Percentiles rank a stretch among this genome's conserved stretches.
Conservation (phyloP, 2,888 invertebrate species). For the Calephelis perditalis region DNA sequence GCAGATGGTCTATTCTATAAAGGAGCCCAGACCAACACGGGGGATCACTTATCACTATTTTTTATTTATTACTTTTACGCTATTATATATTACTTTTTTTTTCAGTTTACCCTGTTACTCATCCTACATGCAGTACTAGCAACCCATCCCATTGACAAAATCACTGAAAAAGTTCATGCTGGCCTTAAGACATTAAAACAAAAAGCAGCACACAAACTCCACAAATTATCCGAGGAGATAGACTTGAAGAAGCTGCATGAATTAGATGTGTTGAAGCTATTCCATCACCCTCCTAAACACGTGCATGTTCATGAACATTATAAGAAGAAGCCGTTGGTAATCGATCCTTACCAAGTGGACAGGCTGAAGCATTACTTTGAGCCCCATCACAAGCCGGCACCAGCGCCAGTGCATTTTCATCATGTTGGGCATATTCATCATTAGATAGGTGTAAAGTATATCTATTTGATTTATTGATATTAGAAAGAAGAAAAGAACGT, state of each 20-base stretch:
- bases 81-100: constrained; percentile 18
- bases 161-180: constrained; percentile 42
- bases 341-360: constrained; percentile 35
- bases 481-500: neutral
- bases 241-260: constrained; percentile 35
- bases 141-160: constrained; percentile 46
- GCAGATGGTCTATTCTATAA: no score
- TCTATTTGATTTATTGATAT: neutral
- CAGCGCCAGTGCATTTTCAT: constrained; percentile 25
- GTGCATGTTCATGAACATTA: constrained; percentile 31
- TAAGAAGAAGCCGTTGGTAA: constrained; percentile 30
- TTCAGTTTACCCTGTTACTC: constrained; percentile 49
- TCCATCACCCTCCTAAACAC: constrained; percentile 30
- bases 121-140: constrained; percentile 42
- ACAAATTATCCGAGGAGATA: constrained; percentile 35
- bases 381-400: constrained; percentile 30
- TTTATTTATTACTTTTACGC: no score
- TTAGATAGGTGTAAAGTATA: neutral
- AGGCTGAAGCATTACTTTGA: constrained; percentile 36
- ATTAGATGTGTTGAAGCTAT: constrained; percentile 27
- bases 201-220: constrained; percentile 39
- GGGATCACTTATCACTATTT: no score
- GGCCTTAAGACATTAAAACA: constrained; percentile 35
- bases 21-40: no score
- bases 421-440: constrained; percentile 21